Evolutionary conservation across 2,797 vertebrate species (phyloP), one percentile per base, ranked within the genome.

Genomic region (Chaetophractus vellerosus): DNA sequence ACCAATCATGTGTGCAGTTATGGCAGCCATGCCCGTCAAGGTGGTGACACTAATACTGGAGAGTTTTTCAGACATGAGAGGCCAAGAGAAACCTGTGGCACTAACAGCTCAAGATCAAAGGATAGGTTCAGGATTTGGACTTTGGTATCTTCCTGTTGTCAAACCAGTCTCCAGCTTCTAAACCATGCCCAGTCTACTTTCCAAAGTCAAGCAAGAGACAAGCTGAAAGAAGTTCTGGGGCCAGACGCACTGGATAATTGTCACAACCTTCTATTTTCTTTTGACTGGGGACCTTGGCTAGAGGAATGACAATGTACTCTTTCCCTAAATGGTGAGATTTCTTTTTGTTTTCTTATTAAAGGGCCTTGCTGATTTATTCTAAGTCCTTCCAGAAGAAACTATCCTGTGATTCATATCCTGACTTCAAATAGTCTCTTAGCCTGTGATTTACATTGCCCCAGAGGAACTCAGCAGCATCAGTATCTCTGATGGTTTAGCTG

Each of bases 291-390:
- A 5, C 16, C 31, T 78, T 84, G 14, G 19, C 16, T 72, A 84
- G 5, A 91, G 52, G 69, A 95, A 95, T 85, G n/a, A 87, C 61
- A 74, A 21, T 72, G 3, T 48, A 59, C 14, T 95, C 18, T 89
- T 88, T 88, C 41, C 93, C 66, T 57, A 69, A 84, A 86, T 12
- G 45, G n/a, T 55, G 79, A 91, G 26, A 33, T 92, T 92, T 92
- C 36, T 80, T 81, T 94, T 94, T 52, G 33, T 76, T 94, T 92
- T 24, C 9, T 93, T 92, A 82, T 80, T 91, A 85, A 87, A 86
- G 38, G 45, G 9, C 6, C 8, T 71, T 45, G 66, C 59, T 83
- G 71, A 94, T 68, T 87, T 83, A 64, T 85, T 72, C 8, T 95
- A 63, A 59, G 31, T 48, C 59, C 33, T 95, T 88, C 36, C 59